Conservation (phyloP, 2,888 invertebrate species). For the Lagria hirta region DNA sequence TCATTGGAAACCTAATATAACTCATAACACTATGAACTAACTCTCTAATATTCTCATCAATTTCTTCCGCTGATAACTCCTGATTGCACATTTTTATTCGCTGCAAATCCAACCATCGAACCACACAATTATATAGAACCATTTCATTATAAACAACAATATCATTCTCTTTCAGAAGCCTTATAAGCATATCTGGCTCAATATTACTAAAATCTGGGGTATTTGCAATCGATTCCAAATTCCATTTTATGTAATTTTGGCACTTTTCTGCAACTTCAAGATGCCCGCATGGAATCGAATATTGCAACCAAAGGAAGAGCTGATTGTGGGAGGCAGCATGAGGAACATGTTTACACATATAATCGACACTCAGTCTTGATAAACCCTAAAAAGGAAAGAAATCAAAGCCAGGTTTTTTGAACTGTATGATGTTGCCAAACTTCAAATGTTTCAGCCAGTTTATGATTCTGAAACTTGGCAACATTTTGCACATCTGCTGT, state of each 20-base stretch:
- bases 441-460: conserved; percentile 3
- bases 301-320: conserved; percentile 88
- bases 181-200: conserved; percentile 75
- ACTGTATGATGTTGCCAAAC: no score
- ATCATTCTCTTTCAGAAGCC: conserved; percentile 80
- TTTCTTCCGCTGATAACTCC: conserved; percentile 56
- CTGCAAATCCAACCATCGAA: conserved; percentile 78
- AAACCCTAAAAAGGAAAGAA: conserved; percentile 64
- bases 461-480: no score
- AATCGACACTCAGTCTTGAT: conserved; percentile 77
- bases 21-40: conserved; percentile 74
- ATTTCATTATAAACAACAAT: conserved; percentile 88
- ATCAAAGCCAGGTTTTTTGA: no score
- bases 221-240: conserved; percentile 79
- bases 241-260: conserved; percentile 87
- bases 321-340: conserved; percentile 80
- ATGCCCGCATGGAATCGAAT: conserved; percentile 82
- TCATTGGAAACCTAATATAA: conserved; percentile 88
- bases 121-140: conserved; percentile 76
- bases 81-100: conserved; percentile 56
- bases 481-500: no score
- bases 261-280: conserved; percentile 70
- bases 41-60: conserved; percentile 64
- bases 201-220: conserved; percentile 80
- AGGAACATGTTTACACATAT: conserved; percentile 86